Evolutionary conservation across 1,140 invertebrate species (phyloP).

Genomic region (Hermatobates lingyangjiaoensis): DNA sequence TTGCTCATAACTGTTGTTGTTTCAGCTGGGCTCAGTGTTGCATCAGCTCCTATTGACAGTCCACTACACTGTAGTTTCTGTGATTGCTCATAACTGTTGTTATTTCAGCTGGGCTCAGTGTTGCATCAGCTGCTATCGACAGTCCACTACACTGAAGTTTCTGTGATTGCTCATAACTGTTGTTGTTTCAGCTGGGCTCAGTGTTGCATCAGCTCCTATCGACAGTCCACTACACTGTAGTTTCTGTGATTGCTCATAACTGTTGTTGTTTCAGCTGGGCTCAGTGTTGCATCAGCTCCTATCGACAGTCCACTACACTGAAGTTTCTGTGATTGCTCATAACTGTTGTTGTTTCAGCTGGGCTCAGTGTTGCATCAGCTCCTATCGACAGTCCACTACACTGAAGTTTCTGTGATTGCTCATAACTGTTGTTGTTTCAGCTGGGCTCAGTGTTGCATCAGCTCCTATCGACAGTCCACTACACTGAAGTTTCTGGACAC

Average conservation of each 20-base stretch:
- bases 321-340: too few relatives aligned
- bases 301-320: constrained; percentile 56
- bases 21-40: too few relatives aligned
- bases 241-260: too few relatives aligned
- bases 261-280: constrained; percentile 49
- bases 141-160: too few relatives aligned
- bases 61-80: too few relatives aligned
- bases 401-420: too few relatives aligned
- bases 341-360: constrained; percentile 49
- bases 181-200: constrained; percentile 54
- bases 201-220: constrained; percentile 63
- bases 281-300: constrained; percentile 62
- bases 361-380: constrained; percentile 66
- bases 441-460: constrained; percentile 72
- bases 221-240: constrained; percentile 56
- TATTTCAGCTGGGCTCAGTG: too few relatives aligned
- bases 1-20: too few relatives aligned
- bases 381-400: constrained; percentile 54
- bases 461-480: constrained; percentile 55
- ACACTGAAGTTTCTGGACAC: constrained; percentile 62
- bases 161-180: too few relatives aligned
- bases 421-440: constrained; percentile 27
- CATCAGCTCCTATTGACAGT: too few relatives aligned
- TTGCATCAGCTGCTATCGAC: too few relatives aligned
- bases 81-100: too few relatives aligned